Evolutionary conservation across 2,113 vertebrate genomes (phyloP).

Genomic region (Muntiacus muntjak): DNA sequence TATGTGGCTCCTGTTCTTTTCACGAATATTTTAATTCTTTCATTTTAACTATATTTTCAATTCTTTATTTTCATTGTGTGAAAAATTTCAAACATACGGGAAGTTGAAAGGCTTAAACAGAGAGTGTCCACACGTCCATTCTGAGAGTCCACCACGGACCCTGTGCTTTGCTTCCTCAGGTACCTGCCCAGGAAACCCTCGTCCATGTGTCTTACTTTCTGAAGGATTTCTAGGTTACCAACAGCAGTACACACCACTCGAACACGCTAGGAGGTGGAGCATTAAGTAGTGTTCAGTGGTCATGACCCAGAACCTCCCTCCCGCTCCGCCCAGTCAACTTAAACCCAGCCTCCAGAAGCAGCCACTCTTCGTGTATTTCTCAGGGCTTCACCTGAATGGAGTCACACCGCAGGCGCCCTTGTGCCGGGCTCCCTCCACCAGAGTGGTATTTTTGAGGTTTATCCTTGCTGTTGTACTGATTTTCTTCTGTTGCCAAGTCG

Average conservation of each 20-base stretch:
- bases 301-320: neutral
- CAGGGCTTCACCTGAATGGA: neutral
- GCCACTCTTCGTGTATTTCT: rapidly evolving
- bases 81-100: neutral
- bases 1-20: neutral
- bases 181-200: neutral
- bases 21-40: neutral
- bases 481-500: rapidly evolving
- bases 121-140: rapidly evolving
- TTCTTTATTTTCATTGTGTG: neutral
- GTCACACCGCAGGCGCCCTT: rapidly evolving
- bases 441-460: no score
- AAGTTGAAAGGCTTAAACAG: neutral
- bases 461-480: neutral
- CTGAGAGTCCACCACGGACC: neutral
- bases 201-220: neutral
- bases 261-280: neutral
- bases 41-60: neutral
- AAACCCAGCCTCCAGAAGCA: neutral
- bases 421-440: neutral
- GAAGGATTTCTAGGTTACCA: neutral
- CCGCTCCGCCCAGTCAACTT: rapidly evolving
- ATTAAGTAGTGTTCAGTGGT: no score
- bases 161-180: no score
- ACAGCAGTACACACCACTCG: rapidly evolving